phyloP scores from a whole-genome alignment of 2,113 vertebrate species.

The Canis aureus region DNA sequence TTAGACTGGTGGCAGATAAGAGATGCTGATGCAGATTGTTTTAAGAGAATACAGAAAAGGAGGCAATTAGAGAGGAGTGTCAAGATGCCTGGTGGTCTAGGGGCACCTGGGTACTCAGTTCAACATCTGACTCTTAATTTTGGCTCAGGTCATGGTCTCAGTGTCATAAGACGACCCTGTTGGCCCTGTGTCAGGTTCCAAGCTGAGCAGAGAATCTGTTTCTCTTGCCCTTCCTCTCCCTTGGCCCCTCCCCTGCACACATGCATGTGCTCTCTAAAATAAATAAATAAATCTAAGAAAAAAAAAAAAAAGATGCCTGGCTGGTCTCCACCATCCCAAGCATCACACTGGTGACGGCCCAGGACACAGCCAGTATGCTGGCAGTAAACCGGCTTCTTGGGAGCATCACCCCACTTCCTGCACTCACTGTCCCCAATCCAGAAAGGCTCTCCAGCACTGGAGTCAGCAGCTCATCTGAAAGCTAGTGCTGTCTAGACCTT shows the following conservation, averaged over 20 bases:
- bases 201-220: not conserved
- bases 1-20: accelerated
- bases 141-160: not conserved
- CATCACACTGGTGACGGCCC: accelerated
- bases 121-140: not conserved
- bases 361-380: accelerated
- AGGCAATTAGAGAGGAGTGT: not conserved
- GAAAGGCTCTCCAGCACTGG: not conserved
- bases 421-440: accelerated
- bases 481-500: not conserved
- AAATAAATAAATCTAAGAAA: not conserved
- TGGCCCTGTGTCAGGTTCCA: not conserved
- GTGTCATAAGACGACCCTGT: not conserved
- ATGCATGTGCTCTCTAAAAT: not conserved
- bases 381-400: not conserved
- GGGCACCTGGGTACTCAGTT: not conserved
- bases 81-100: not conserved
- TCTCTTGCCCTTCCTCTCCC: not conserved
- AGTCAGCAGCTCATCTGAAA: not conserved
- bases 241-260: not conserved
- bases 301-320: not conserved
- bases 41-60: not conserved
- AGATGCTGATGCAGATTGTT: not conserved
- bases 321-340: not conserved
- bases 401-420: not conserved